Conservation (phyloP, 2,113 vertebrate species). For the Prionailurus viverrinus region DNA sequence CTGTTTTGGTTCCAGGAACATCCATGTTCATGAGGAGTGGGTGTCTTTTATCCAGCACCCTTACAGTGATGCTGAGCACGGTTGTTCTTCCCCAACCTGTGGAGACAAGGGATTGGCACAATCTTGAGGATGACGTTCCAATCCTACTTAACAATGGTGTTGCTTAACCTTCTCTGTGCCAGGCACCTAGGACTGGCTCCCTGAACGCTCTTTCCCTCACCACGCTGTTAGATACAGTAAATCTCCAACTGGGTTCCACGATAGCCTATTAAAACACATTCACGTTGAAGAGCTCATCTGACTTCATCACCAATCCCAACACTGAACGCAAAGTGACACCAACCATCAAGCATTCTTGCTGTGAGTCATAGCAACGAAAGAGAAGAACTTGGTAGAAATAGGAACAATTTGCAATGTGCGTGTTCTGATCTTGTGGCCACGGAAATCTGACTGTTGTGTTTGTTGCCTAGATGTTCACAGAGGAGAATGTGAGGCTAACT, state of each 20-base stretch:
- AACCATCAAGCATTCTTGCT: neutral
- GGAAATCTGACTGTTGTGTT: neutral
- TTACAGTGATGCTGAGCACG: fast-evolving
- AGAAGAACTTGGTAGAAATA: neutral
- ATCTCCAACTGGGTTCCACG: neutral
- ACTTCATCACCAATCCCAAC: neutral
- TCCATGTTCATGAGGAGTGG: fast-evolving
- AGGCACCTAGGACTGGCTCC: fast-evolving
- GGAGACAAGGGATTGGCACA: neutral
- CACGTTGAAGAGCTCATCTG: fast-evolving
- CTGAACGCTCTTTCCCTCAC: fast-evolving
- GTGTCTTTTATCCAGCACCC: fast-evolving
- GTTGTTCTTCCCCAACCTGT: fast-evolving
- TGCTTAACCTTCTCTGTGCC: neutral
- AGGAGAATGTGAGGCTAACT: neutral
- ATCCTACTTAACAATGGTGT: neutral
- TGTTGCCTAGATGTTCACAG: fast-evolving
- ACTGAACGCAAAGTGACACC: fast-evolving
- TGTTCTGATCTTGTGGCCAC: neutral
- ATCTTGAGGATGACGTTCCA: fast-evolving
- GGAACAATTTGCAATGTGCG: fast-evolving
- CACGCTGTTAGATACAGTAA: fast-evolving
- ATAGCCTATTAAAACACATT: fast-evolving
- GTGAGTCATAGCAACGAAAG: too few relatives aligned
- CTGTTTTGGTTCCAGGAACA: too few relatives aligned